Evolutionary conservation across 2,113 vertebrate species (phyloP).

Genomic region (Cololabis saira): DNA sequence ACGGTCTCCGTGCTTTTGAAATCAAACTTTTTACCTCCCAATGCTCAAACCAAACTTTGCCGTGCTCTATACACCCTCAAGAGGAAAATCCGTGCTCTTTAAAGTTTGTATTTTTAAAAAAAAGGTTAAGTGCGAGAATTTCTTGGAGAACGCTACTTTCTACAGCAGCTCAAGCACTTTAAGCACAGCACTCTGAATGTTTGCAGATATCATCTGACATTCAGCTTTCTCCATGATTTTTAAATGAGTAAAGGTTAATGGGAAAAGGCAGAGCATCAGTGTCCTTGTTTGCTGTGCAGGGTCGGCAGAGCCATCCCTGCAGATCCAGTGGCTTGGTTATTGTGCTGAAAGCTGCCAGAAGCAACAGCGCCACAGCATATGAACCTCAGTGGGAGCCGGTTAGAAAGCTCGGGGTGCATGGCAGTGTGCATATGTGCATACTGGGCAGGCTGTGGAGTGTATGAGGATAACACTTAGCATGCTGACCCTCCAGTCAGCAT

Average conservation of each 20-base stretch:
- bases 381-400: slow-evolving; percentile 23
- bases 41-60: slow-evolving; percentile 6
- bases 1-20: background rate
- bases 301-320: slow-evolving; percentile 46
- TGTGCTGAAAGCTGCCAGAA: slow-evolving; percentile 36
- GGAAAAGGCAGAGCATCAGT: slow-evolving; percentile 20
- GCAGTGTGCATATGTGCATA: slow-evolving; percentile 24
- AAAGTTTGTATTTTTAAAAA: too few species aligned
- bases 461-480: slow-evolving; percentile 5
- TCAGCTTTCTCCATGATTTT: background rate
- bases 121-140: too few species aligned
- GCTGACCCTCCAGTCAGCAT: slow-evolving; percentile 15
- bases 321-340: slow-evolving; percentile 57
- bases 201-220: too few species aligned
- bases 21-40: slow-evolving; percentile 27
- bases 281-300: slow-evolving; percentile 47
- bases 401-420: background rate
- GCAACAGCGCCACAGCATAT: slow-evolving; percentile 18
- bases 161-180: background rate
- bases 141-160: too few species aligned
- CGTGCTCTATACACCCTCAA: background rate
- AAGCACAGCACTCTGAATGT: background rate
- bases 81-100: slow-evolving; percentile 8
- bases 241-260: slow-evolving; percentile 31
- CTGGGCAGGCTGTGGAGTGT: background rate